Conservation (phyloP, 2,888 invertebrate genomes). For the Sinotaia quadrata region DNA sequence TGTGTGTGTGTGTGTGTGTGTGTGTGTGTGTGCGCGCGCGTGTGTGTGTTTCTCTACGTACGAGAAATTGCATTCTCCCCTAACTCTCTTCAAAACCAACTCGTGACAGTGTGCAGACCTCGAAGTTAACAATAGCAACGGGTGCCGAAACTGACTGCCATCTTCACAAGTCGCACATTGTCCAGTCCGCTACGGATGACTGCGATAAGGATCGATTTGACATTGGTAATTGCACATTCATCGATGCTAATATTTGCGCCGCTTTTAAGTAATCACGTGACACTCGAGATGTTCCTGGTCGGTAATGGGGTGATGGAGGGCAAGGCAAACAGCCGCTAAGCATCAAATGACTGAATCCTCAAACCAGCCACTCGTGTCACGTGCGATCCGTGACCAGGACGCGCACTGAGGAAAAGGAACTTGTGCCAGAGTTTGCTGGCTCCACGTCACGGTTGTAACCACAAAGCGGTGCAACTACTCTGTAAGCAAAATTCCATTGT, state of each 20-base stretch:
- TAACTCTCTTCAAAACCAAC: not conserved
- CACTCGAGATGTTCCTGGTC: slow-evolving; percentile 4
- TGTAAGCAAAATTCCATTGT: too few relatives aligned
- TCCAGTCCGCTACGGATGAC: too few relatives aligned
- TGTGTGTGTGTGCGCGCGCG: not conserved
- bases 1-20: not conserved
- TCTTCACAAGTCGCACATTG: too few relatives aligned
- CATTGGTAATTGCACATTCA: slow-evolving; percentile 26
- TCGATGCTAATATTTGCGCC: slow-evolving; percentile 36
- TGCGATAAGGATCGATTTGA: too few relatives aligned
- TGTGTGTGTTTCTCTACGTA: not conserved
- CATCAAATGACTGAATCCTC: too few relatives aligned
- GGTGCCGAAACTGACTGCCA: too few relatives aligned
- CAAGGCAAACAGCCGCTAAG: slow-evolving; percentile 6
- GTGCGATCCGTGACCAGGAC: not conserved
- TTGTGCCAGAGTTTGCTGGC: too few relatives aligned
- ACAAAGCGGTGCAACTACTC: not conserved
- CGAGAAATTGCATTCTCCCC: not conserved
- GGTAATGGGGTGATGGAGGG: slow-evolving; percentile 12
- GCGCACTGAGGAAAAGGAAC: not conserved
- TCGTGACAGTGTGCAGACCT: not conserved
- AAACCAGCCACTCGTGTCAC: too few relatives aligned
- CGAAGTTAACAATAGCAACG: too few relatives aligned
- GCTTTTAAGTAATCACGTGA: slow-evolving; percentile 28
- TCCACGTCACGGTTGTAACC: too few relatives aligned